phyloP scores from a whole-genome alignment of 2,888 invertebrate species.

The Zootermopsis nevadensis region DNA sequence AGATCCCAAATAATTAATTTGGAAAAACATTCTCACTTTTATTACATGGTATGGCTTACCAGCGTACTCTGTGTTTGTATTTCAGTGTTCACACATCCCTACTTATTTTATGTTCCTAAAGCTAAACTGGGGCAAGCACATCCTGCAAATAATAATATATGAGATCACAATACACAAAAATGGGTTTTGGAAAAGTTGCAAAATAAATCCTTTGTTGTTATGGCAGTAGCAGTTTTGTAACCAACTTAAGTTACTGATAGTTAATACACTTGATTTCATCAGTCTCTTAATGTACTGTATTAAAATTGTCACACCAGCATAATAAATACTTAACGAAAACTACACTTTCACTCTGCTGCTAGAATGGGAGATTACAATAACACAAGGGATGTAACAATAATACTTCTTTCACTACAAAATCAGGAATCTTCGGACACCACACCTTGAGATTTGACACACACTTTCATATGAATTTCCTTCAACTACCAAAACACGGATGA shows the following conservation, averaged over 20 bases:
- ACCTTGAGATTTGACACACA: constrained; percentile 28
- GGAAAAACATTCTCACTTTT: too few species aligned
- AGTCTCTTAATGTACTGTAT: constrained; percentile 45
- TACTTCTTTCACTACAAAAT: constrained; percentile 3
- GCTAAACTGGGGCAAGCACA: constrained; percentile 15
- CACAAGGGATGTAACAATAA: constrained; percentile 32
- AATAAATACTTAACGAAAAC: constrained; percentile 36
- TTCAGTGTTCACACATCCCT: constrained; percentile 20
- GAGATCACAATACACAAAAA: constrained; percentile 32
- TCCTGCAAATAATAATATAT: constrained; percentile 26
- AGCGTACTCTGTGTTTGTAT: neutral
- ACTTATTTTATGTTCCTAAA: neutral
- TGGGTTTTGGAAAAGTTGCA: neutral
- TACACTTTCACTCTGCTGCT: constrained; percentile 24
- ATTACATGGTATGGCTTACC: too few species aligned
- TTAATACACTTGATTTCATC: constrained; percentile 38
- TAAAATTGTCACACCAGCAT: constrained; percentile 35
- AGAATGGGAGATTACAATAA: constrained; percentile 30
- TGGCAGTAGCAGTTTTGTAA: constrained; percentile 48
- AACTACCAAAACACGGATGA: constrained; percentile 30
- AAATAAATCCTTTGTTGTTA: constrained; percentile 32
- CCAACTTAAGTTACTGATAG: constrained; percentile 35
- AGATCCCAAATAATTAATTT: too few species aligned
- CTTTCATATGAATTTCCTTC: constrained; percentile 20
- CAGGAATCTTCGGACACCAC: neutral